A percentile compares a stretch with the other conserved stretches of the same genome.
These are phyloP conservation scores for Pantherophis guttatus DNA, from an alignment of 2,113 vertebrate genomes.

Conservation along the genomic window DNA sequence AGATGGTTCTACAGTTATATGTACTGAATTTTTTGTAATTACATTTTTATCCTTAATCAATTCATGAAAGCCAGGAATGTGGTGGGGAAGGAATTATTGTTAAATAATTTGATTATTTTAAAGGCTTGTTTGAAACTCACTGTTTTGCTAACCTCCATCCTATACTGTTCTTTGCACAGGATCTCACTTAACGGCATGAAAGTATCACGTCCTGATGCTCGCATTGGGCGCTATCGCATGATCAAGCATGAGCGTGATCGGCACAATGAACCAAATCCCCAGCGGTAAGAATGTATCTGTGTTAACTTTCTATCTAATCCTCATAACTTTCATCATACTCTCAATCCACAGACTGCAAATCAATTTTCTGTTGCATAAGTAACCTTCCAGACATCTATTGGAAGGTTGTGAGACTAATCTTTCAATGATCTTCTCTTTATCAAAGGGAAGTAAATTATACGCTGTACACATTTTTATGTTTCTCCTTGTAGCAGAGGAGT, in stretches of 20 bases:
- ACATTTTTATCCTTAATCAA: background rate
- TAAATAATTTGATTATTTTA: background rate
- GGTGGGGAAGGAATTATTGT: background rate
- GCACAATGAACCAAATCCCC: conserved; percentile 98
- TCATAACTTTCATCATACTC: background rate
- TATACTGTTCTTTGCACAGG: conserved; percentile 68
- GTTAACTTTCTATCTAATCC: background rate
- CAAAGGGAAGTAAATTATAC: background rate
- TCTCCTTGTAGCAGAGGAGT: background rate
- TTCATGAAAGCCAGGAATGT: background rate
- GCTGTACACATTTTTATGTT: background rate
- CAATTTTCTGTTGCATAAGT: background rate
- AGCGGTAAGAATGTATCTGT: conserved; percentile 74
- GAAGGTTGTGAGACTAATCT: background rate
- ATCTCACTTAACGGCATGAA: conserved; percentile 98
- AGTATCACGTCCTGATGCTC: conserved; percentile 94
- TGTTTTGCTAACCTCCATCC: background rate
- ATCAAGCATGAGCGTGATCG: conserved; percentile 98
- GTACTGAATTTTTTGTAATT: background rate
- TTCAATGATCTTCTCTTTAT: background rate
- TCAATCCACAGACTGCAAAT: background rate
- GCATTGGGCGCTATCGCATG: conserved; percentile 97
- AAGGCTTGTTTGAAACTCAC: background rate
- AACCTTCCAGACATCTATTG: background rate
- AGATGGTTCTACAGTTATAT: background rate